Evolutionary conservation across 2,888 invertebrate genomes (phyloP).

Genomic region (Muschampia plurimacula): DNA sequence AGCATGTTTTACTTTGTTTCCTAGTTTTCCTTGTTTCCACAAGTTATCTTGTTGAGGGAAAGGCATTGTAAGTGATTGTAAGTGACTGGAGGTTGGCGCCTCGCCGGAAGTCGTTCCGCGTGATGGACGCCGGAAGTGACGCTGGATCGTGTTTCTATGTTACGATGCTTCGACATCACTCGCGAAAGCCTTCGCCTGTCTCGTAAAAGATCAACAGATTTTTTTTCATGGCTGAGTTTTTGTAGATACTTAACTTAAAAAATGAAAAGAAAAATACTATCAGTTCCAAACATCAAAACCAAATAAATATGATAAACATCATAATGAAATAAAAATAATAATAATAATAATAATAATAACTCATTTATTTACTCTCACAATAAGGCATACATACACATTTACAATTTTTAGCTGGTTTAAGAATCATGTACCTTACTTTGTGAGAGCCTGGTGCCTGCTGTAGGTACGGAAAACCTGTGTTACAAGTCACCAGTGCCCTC

Average conservation of each 20-base stretch:
- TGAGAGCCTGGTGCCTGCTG: too few relatives aligned
- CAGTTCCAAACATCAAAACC: too few relatives aligned
- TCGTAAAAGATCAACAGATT: constrained; percentile 21
- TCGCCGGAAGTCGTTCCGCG: constrained; percentile 81
- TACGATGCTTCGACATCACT: constrained; percentile 65
- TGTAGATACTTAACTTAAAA: not conserved
- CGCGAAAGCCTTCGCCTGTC: constrained; percentile 38
- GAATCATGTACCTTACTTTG: too few relatives aligned
- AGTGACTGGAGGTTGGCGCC: constrained; percentile 79
- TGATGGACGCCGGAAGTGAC: constrained; percentile 83
- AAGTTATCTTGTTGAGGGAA: constrained; percentile 62
- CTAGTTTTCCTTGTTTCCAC: constrained; percentile 44
- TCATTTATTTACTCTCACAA: too few relatives aligned
- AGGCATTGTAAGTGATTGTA: constrained; percentile 77
- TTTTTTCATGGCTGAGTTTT: constrained; percentile 5
- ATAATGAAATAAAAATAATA: too few relatives aligned
- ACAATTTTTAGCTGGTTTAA: too few relatives aligned
- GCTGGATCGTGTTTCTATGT: constrained; percentile 78
- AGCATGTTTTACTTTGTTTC: constrained; percentile 4
- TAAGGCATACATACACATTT: too few relatives aligned
- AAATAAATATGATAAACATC: too few relatives aligned
- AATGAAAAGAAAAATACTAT: not conserved
- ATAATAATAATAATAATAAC: too few relatives aligned
- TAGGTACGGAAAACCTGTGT: too few relatives aligned
- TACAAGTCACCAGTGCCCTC: too few relatives aligned